These are phyloP conservation scores for Phyllostomus hastatus DNA, from an alignment of 2,113 vertebrate genomes.

Conservation along the genomic window DNA sequence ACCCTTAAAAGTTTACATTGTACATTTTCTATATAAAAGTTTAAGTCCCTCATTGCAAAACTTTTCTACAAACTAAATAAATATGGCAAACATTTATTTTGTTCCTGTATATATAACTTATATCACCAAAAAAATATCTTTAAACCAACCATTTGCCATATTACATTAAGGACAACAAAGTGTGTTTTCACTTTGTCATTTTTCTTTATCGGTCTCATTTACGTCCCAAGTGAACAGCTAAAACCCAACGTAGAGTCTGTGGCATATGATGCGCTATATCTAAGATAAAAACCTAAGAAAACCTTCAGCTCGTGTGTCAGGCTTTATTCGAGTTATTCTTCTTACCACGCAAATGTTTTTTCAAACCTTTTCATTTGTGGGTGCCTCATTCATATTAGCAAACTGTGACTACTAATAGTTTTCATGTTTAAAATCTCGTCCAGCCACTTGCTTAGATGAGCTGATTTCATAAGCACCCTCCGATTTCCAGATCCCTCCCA, in stretches of 20 bases:
- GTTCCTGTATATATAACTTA: background rate
- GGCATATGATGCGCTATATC: background rate
- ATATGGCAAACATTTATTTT: background rate
- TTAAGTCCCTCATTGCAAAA: background rate
- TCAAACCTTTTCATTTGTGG: background rate
- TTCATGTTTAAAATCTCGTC: background rate
- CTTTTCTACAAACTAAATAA: conserved; percentile 1
- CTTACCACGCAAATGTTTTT: background rate
- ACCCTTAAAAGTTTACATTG: background rate
- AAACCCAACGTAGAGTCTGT: background rate
- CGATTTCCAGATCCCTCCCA: background rate
- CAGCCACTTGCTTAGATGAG: background rate
- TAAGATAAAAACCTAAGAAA: background rate
- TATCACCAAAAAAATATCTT: background rate
- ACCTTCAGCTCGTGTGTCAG: background rate
- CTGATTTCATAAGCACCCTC: background rate
- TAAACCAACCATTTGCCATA: background rate
- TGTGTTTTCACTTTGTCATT: background rate
- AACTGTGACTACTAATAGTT: background rate
- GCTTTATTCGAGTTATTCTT: background rate
- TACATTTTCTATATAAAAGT: background rate
- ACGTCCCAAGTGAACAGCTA: background rate
- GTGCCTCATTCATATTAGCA: background rate
- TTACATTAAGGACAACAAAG: conserved; percentile 8
- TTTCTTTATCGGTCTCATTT: background rate